Base-by-base conservation (phyloP, 1,140 invertebrate genomes). In the Drosophila seguyi region DNA sequence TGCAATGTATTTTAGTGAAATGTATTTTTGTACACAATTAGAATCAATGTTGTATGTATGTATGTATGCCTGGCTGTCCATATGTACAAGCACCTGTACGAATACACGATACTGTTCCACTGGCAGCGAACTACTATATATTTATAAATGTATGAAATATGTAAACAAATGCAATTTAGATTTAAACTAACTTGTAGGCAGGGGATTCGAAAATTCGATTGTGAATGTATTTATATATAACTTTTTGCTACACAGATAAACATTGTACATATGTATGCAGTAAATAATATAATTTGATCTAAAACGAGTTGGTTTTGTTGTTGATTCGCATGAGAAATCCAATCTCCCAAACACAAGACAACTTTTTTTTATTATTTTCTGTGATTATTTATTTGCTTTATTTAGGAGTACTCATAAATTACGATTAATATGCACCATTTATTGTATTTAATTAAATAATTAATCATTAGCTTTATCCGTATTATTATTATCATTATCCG, bases 21-120 rank as follows among this genome's bases (percentile, higher is more conserved):
- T 85, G 86, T 90, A 90, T 90, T 90, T 90, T 90, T 90, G 59
- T 90, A 90, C 76, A 81, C 76, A 81, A 88, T 84, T 44, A 44
- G 67, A 78, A 56, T 77, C 59, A 60, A 79, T 60, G 79, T 59
- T 68, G 65, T 71, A 53, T 31, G 45, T 48, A 53, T 31, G 45
- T 48, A 48, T 73, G 18, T 48, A 62, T 69, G 67, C 42, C 44
- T 75, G 67, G 42, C 44, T 75, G 68, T 66, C 45, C 44, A 74
- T 50, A 68, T 74, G 62, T 67, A 67, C 59, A 76, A 59, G 41
- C 60, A 45, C 71, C 34, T 50, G 61, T 66, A 65, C 61, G 58
- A 71, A 47, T 57, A 56, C 65, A 39, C 47, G 27, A 72, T 27
- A 71, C 66, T 44, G 63, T 69, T 55, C 48, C 48, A 68, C 34